These are phyloP conservation scores for Dasysyrphus tricinctus DNA, from an alignment of 2,888 invertebrate species.

Conservation along the genomic window DNA sequence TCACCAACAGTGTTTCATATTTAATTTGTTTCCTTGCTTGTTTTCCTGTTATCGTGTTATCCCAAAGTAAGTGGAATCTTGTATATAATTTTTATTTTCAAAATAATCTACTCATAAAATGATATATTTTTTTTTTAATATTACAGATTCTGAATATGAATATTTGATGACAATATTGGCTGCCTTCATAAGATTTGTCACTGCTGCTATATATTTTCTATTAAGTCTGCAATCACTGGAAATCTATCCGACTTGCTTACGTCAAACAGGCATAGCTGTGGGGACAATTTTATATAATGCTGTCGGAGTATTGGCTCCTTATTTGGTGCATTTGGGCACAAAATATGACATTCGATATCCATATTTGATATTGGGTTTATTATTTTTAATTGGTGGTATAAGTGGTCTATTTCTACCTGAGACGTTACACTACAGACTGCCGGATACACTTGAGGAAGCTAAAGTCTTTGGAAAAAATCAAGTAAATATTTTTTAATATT, in stretches of 20 bases:
- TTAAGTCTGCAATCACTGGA: conserved; percentile 87
- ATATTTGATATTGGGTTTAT: conserved; percentile 82
- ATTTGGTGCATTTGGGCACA: conserved; percentile 85
- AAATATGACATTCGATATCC: conserved; percentile 83
- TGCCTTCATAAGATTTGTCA: conserved; percentile 84
- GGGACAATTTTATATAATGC: conserved; percentile 85
- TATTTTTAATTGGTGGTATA: conserved; percentile 84
- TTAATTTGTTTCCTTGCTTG: conserved; percentile 82
- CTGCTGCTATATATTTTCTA: conserved; percentile 85
- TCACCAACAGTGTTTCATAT: conserved; percentile 84
- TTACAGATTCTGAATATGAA: conserved; percentile 13
- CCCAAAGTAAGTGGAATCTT: conserved; percentile 79
- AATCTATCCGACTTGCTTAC: conserved; percentile 87
- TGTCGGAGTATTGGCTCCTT: conserved; percentile 86
- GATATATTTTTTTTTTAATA: too few relatives aligned
- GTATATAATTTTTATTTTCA: too few relatives aligned
- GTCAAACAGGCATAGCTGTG: conserved; percentile 87
- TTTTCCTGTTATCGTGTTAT: conserved; percentile 82
- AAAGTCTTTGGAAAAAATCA: conserved; percentile 85
- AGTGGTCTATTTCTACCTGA: conserved; percentile 86
- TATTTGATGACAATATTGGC: conserved; percentile 80
- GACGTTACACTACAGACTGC: conserved; percentile 86
- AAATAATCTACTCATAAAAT: too few relatives aligned
- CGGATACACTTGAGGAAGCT: conserved; percentile 87
- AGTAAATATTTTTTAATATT: conserved; percentile 77